Base-by-base conservation (phyloP, 2,113 vertebrate genomes). In the Octodon degus region DNA sequence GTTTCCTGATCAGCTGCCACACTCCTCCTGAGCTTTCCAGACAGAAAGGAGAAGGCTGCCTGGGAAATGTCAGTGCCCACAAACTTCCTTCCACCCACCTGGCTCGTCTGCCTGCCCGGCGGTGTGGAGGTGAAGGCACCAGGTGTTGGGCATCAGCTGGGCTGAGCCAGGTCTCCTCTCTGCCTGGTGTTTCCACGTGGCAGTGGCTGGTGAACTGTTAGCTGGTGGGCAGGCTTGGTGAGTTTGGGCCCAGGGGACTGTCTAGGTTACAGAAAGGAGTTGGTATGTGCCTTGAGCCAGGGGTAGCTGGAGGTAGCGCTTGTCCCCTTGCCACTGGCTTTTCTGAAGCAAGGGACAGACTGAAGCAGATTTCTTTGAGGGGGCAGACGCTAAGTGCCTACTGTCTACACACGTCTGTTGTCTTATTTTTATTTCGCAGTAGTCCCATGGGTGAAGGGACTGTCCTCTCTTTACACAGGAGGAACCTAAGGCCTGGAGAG, bases 401-500 rank as follows among this genome's bases (percentile, higher is more conserved):
- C 58, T 77, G 17, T 24, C 16, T 60, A 2, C 34, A 25, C 9
- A 16, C 2, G 2, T 50, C 60, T 53, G 5, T 95, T 10, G 0
- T 86, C 43, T 90, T 1, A 0, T 92, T 70, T 87, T 53, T 24
- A 30, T 60, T 63, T 86, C 70, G 81, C 65, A 50, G 70, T 13
- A 47, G 47, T 65, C 37, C 93, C 81, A n/a, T 67, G 67, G 93
- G n/a, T 89, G 63, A 93, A 40, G 62, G 62, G 68, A 60, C 14
- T 68, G 5, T 70, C 19, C 58, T 88, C 68, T 50, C 37, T 94
- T 97, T 94, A 87, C 91, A 86, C 20, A 86, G 89, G 62, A 55
- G 76, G 37, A 93, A 58, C 62, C 40, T 81, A 55, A 92, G 72
- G 79, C 24, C n/a, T 5, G 25, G 43, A 27, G 25, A 77, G 43